Base-by-base conservation (phyloP, 2,888 invertebrate genomes). In the Andrena chrysosceles region DNA sequence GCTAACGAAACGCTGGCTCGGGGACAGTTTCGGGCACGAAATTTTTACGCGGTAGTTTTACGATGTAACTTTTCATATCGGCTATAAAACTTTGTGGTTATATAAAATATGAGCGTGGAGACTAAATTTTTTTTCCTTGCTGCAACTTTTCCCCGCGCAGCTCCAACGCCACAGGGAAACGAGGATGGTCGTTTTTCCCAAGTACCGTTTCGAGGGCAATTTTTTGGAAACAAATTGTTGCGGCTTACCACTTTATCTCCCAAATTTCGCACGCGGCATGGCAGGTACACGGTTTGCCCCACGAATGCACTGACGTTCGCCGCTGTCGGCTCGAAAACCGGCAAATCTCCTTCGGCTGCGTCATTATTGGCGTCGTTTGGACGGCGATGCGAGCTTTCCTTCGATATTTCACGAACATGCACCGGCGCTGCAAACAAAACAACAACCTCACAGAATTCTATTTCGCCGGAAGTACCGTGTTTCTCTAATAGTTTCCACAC, bases 251-350 rank as follows among this genome's bases (percentile, higher is more conserved):
- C 92, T 92, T 93, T 93, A 81, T 93, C 93, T 42, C 91, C 91
- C 77, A 93, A 89, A 83, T 92, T 93, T 78, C 91, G 89, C 54
- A 93, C 93, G 5, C 93, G 90, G 66, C 93, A 94, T 2, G 93
- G 93, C 76, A 94, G 89, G 77, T 94, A 93, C 66, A 92, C 93
- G n/a, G 93, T 93, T 64, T 93, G 93, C 6, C 93, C 93, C 67
- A 93, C 93, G 78, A 93, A 93, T 13, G 92, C 92, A 71, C 92
- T 92, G 81, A 94, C 93, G 83, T 93, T 93, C 54, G 91, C 89
- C 23, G 93, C 93, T 35, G 93, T 94, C 87, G 90, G 92, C 72
- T 93, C 91, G 86, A 94, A 94, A 73, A 91, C 83, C n/a, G 93
- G 93, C 66, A 88, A 66, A 82, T 90, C 89, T 56, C 77, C 87